A percentile compares a stretch with the other conserved stretches of the same genome.
Conservation (phyloP, 2,113 vertebrate genomes). For the Shinisaurus crocodilurus region DNA sequence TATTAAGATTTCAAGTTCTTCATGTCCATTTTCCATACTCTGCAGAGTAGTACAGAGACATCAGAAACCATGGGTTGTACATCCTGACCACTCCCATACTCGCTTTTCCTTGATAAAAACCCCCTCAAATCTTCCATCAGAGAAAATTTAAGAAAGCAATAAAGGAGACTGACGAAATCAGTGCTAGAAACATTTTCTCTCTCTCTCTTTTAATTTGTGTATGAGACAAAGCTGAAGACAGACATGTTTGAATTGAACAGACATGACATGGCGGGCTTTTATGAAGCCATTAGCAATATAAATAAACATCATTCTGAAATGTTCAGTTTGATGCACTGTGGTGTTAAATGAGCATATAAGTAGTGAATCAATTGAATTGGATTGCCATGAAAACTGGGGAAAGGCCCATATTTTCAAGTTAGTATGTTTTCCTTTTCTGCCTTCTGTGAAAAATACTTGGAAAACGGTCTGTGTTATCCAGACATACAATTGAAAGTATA, state of each 20-base stretch:
- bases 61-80: too few relatives aligned
- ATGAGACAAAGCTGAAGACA: slow-evolving; percentile 22
- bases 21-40: not conserved
- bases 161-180: not conserved
- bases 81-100: too few relatives aligned
- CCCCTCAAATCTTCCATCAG: not conserved
- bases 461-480: not conserved
- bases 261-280: slow-evolving; percentile 50
- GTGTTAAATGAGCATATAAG: slow-evolving; percentile 7
- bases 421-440: not conserved
- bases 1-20: not conserved
- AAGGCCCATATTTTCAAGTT: not conserved
- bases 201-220: slow-evolving; percentile 30
- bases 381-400: not conserved
- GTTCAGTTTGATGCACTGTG: not conserved
- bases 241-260: slow-evolving; percentile 35
- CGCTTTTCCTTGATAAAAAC: not conserved
- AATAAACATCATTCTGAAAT: slow-evolving; percentile 38
- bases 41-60: not conserved
- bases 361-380: not conserved
- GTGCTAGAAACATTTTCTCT: slow-evolving; percentile 15
- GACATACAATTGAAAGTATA: not conserved
- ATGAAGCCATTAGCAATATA: slow-evolving; percentile 41
- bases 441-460: not conserved
- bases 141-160: not conserved